phyloP scores from a whole-genome alignment of 2,888 invertebrate genomes.

The Eilema sororculum region DNA sequence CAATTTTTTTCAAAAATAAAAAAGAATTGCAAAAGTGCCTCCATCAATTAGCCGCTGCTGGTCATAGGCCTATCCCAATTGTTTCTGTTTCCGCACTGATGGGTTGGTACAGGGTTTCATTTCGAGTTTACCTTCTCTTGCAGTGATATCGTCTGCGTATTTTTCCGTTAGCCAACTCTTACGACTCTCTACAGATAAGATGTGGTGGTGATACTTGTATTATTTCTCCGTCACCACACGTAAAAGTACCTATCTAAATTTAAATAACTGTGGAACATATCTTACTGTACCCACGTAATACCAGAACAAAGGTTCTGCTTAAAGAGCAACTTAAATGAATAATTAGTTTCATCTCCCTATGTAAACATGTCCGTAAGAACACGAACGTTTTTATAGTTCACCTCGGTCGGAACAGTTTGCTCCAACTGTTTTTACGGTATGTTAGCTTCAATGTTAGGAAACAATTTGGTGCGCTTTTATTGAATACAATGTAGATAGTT shows the following conservation, averaged over 20 bases:
- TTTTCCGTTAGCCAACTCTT: no score
- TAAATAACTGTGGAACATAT: conserved; percentile 30
- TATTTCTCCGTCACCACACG: no score
- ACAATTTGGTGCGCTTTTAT: background rate
- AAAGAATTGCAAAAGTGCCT: no score
- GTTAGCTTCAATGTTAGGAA: background rate
- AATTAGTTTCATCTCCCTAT: conserved; percentile 50
- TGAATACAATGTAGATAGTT: background rate
- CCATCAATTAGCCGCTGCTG: no score
- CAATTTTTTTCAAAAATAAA: no score
- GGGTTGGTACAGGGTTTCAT: no score
- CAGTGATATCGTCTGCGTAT: no score
- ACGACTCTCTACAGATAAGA: no score
- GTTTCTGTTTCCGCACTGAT: no score
- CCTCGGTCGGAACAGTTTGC: background rate
- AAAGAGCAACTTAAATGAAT: conserved; percentile 49
- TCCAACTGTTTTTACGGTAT: background rate
- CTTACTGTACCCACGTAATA: conserved; percentile 25
- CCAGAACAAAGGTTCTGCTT: conserved; percentile 44
- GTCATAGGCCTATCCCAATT: no score
- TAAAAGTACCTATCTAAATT: conserved; percentile 13
- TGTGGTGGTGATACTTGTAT: no score
- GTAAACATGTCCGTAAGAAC: conserved; percentile 16
- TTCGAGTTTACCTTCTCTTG: no score
- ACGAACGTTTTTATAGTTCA: conserved; percentile 10